Evolutionary conservation across 2,797 vertebrate species (phyloP), one percentile per base, ranked within the genome.

Genomic region (Staurois parvus): DNA sequence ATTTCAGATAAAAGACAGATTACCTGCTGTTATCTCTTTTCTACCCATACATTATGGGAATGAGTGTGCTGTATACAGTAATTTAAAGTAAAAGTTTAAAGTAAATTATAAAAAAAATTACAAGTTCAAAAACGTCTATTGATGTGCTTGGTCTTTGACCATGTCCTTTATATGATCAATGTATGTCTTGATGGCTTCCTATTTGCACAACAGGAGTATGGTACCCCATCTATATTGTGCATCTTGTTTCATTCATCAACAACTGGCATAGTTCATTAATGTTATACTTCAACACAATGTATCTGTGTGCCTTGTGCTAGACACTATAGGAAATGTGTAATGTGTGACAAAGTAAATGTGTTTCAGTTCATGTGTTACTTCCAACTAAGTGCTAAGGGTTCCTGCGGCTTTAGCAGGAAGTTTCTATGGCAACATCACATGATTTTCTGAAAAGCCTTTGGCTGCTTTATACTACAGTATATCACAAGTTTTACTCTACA

Each of bases 331-430:
- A 72, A 72, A 81, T 15, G 48, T 81, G 79, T 29, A 81, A 72
- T 64, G 52, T 81, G 79, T 72, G 79, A 72, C 68, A 59, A 59
- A 70, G 56, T 81, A 72, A 24, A 81, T 62, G 70, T 81, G 30
- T 72, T 59, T 62, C 79, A 81, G 19, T 72, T 62, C 52, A 81
- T 72, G 68, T 72, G 79, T 81, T 81, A 72, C 70, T 81, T 81
- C 45, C 56, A 59, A 48, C 32, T 72, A 72, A 81, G 64, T 79
- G 67, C 52, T 72, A 81, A 72, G 40, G 67, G 34, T 79, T 79
- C 79, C 59, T 83, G 81, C 29, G 45, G 59, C 28, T 75, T 67
- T 34, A 48, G 74, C 42, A 67, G 32, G 26, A 67, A 32, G 69
- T 81, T 59, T 72, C 32, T 34, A 72, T 72, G 79, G 79, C 26